These are phyloP conservation scores for Melanocharis versteri DNA, from an alignment of 2,113 vertebrate genomes.

Conservation along the genomic window DNA sequence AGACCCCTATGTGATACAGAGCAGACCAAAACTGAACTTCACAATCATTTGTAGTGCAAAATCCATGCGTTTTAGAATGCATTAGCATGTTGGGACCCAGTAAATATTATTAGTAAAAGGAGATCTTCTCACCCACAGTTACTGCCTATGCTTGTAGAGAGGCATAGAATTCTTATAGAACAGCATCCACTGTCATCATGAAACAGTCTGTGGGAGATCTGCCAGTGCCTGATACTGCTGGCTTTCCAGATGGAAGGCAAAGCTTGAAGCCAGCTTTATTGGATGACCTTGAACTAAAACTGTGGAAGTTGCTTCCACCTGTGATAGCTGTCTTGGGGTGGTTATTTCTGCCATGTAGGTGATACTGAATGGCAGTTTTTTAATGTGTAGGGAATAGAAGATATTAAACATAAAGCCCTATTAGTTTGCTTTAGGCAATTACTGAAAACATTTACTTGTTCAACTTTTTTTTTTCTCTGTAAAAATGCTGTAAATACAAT, in stretches of 20 bases:
- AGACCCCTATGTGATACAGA: background rate
- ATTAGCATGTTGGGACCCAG: background rate
- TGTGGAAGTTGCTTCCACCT: background rate
- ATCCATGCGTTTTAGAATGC: background rate
- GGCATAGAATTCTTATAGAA: background rate
- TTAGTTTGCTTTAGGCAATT: background rate
- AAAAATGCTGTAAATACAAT: background rate
- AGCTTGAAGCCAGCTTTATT: background rate
- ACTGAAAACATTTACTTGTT: background rate
- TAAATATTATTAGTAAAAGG: background rate
- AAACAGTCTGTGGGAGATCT: background rate
- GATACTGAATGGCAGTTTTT: background rate
- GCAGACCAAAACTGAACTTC: background rate
- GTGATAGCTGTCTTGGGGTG: background rate
- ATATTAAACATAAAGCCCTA: background rate
- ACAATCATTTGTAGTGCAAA: background rate
- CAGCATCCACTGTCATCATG: background rate
- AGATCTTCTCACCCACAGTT: background rate
- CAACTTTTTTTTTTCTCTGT: background rate
- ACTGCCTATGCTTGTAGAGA: background rate
- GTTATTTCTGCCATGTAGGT: background rate
- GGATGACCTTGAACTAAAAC: slow-evolving; percentile 38
- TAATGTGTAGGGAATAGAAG: background rate
- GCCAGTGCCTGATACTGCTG: background rate
- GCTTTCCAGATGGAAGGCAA: slow-evolving; percentile 23